Base-by-base conservation (phyloP, 2,888 invertebrate species). In the Esperia sulphurella region DNA sequence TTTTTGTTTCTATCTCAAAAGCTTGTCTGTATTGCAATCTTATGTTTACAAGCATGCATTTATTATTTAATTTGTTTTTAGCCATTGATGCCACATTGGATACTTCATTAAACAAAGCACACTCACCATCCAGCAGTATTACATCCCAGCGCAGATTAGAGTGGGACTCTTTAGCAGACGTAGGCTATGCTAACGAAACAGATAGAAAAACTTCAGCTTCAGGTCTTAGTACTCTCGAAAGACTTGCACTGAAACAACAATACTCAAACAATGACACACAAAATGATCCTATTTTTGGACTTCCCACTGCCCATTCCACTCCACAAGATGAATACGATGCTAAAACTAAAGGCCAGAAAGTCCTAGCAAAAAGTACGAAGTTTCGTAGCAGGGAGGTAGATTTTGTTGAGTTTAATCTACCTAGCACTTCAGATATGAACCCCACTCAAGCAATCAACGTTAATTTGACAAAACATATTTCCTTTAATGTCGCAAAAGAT, bases 101-200 rank as follows among this genome's bases (percentile, higher is more conserved):
- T 54, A 67, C 84, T 65, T 76, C 83, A 67, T 58, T 68, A 43
- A 78, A 90, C 54, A 79, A 86, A 49, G 77, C 79, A n/a, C 71
- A 90, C 21, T 94, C 95, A 6, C 95, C 96, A 0, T 92, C 95
- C 13, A 95, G 95, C 54, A 94, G 94, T 67, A 79, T 94, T 0
- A 92, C 94, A 45, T 94, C 95, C 0, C 93, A 92, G 65, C 92
- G 93, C 45, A 94, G 94, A 54, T 81, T 96, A 1, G 96, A 96
- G 83, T 96, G 96, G 96, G 96, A 96, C 72, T 96, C 95, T 35
- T 92, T 96, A 21, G 96, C 95, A 0, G 96, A 96, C 83, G 95
- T 96, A 41, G 96, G 96, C 0, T 96, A 96, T 75, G 91, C 81
- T 30, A 92, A 93, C 59, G 90, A 91, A 55, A 88, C 87, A 65